Base-by-base conservation (phyloP, 2,797 vertebrate species). In the Oryzias sinensis region DNA sequence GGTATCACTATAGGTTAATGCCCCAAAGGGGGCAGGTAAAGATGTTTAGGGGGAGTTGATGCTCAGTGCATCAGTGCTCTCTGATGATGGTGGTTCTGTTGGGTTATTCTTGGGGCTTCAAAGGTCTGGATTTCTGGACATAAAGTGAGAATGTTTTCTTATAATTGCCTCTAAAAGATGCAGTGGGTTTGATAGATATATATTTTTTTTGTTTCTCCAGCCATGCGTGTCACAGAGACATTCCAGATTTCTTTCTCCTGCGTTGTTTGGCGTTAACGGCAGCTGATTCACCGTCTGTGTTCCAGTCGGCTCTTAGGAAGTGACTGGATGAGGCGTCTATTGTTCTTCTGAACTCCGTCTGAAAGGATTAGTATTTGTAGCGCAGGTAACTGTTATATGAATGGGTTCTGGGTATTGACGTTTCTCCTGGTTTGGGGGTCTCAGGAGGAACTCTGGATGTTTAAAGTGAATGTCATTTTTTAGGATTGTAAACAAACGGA, bases 11-110 rank as follows among this genome's bases (percentile, higher is more conserved):
- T 60, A 74, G 80, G 17, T 59, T 77, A 77, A 81, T 18, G 25
- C 15, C 33, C 33, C 13, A 15, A 22, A 20, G 37, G 18, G 40
- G 46, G 25, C 52, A 55, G 45, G 44, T 11, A 67, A 66, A 76
- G 79, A 81, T 56, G 68, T 66, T 72, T 76, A 82, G 4, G 69
- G 49, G 61, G 84, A 87, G 84, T 81, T 84, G 80, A 88, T 72
- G 61, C 57, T 79, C 29, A 25, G 60, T 6, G 47, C 70, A 22
- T 22, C 20, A 54, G 61, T 62, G 72, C 58, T 73, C 62, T 64
- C 65, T 76, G 82, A 88, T 76, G 73, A 68, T 76, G 72, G 56
- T 37, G 68, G 64, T 79, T 70, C 56, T 64, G 50, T 53, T 64
- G 50, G 64, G 48, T 54, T 20, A n/a, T 43, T 54, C 59, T 71